Evolutionary conservation across 2,113 vertebrate genomes (phyloP), one percentile per base, ranked within the genome.

Genomic region (Pluvianellus socialis): DNA sequence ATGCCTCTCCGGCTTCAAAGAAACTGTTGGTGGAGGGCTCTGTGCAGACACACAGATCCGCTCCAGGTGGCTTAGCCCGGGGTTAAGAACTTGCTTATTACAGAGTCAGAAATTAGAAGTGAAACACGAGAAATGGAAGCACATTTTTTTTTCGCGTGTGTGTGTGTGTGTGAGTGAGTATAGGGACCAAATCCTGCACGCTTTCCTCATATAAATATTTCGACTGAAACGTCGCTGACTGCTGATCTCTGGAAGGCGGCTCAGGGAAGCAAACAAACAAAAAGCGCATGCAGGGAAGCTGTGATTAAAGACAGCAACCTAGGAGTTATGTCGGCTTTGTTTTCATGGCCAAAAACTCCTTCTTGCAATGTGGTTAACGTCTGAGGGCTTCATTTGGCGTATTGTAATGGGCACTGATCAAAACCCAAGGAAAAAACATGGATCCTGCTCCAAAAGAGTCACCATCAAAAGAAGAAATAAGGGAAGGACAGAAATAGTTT

Each of bases 281-380:
- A 96, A 96, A 91, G 66, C 0, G 42, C 71, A 89, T 26, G 63
- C 83, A 68, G 90, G 89, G 89, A 96, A 87, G 88, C 88, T 96
- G 94, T 94, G 94, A 96, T 97, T 96, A 96, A 92, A 95, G 95
- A 55, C 89, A 76, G 95, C 91, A 95, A 97, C 92, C 94, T 87
- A 95, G 73, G 80, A 97, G 91, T 97, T 97, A 94, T 91, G 91
- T 79, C 7, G 62, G 70, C 92, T 97, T 96, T 94, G 92, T 96
- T 95, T 96, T 90, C 81, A 22, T 92, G 90, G 94, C 96, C 96
- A 97, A 94, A 93, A 93, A 9, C 81, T 94, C 72, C 85, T 93
- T 96, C 85, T 96, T 74, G 71, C 79, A 61, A 38, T 91, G 94
- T 89, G 96, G 96, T 96, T 96, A 94, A 92, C 35, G 49, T 91